Evolutionary conservation across 1,140 invertebrate genomes (phyloP).

Genomic region (Cryptotermes secundus): DNA sequence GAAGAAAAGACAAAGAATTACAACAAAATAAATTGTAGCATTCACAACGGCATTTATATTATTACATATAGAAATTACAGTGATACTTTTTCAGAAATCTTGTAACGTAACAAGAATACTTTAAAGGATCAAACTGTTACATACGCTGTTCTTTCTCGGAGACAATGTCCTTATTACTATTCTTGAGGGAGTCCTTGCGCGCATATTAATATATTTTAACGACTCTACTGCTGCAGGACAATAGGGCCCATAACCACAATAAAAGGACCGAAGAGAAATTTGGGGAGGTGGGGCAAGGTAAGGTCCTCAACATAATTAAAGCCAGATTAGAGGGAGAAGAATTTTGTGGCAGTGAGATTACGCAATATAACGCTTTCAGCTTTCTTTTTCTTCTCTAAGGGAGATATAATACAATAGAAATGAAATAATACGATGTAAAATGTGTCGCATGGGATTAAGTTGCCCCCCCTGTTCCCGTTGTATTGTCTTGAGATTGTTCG

Average conservation of each 20-base stretch:
- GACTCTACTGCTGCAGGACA: neutral
- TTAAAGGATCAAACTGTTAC: neutral
- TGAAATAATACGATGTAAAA: neutral
- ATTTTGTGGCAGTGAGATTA: neutral
- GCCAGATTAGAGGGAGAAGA: neutral
- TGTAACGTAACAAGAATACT: too few relatives aligned
- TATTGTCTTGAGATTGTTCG: neutral
- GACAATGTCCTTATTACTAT: neutral
- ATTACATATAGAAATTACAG: too few relatives aligned
- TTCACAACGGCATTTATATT: too few relatives aligned
- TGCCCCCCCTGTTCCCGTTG: neutral
- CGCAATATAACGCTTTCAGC: neutral
- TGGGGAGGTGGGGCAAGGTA: neutral
- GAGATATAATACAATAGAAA: neutral
- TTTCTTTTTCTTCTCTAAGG: neutral
- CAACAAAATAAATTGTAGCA: too few relatives aligned
- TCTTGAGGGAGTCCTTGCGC: slow-evolving; percentile 6
- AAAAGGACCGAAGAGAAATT: neutral
- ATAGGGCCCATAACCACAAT: neutral
- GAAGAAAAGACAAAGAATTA: too few relatives aligned
- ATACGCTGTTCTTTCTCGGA: neutral
- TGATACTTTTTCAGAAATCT: too few relatives aligned
- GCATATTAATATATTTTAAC: slow-evolving; percentile 6
- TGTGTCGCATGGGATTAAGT: neutral
- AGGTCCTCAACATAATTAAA: neutral